Percentiles rank a stretch among this genome's conserved stretches.
phyloP scores from a whole-genome alignment of 2,888 invertebrate genomes.

The Euproctis similis region DNA sequence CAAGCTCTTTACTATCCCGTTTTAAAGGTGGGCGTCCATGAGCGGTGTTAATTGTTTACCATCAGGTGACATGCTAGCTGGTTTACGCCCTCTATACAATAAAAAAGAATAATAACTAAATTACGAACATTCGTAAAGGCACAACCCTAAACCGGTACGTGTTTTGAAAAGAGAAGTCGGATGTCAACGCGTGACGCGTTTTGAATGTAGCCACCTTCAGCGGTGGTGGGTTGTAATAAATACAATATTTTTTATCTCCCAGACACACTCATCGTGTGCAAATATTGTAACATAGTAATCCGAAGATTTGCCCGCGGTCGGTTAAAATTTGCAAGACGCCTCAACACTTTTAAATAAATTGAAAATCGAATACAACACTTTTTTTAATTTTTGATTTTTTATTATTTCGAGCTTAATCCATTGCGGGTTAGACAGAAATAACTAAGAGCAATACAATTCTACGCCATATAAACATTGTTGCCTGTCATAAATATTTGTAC shows the following conservation, averaged over 20 bases:
- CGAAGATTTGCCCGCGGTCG: slow-evolving; percentile 20
- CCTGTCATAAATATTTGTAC: no score
- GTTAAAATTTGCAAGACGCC: slow-evolving; percentile 22
- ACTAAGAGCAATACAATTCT: no score
- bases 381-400: no score
- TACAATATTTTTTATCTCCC: slow-evolving; percentile 73
- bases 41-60: no score
- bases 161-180: slow-evolving; percentile 52
- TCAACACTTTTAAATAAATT: slow-evolving; percentile 3
- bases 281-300: slow-evolving; percentile 58
- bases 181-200: slow-evolving; percentile 67
- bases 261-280: slow-evolving; percentile 58
- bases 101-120: no score
- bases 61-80: no score
- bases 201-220: slow-evolving; percentile 61
- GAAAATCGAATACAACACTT: neutral
- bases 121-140: no score
- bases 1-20: no score
- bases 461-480: no score
- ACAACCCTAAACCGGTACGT: slow-evolving; percentile 34
- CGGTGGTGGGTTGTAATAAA: slow-evolving; percentile 59
- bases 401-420: slow-evolving; percentile 1
- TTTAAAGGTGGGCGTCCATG: no score
- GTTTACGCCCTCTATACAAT: no score
- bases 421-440: no score